Evolutionary conservation across 2,113 vertebrate genomes (phyloP), one percentile per base, ranked within the genome.

Genomic region (Menura novaehollandiae): DNA sequence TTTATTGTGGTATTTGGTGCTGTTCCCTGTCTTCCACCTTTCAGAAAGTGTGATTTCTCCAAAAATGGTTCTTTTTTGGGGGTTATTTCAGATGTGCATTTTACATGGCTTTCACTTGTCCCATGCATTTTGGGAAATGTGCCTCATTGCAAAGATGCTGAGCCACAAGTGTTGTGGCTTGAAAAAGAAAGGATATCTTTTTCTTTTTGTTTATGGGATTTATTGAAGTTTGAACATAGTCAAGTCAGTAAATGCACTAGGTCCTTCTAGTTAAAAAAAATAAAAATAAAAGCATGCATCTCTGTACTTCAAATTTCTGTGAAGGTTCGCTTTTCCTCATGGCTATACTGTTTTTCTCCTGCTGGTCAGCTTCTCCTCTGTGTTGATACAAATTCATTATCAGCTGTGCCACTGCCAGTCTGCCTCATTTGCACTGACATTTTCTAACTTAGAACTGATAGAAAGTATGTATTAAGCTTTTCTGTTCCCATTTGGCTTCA

Each of bases 401-500:
- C 64, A 35, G 22, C 63, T 46, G 9, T 80, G 22, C 64, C 7
- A 2, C 56, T 69, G 21, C 37, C 32, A 30, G 51, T 71, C 23
- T 73, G 30, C 51, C 58, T 81, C 53, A 41, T 85, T 76, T 88
- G 18, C 2, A 1, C 27, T 76, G 46, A 76, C 28, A n/a, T 63
- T 91, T 91, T 86, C 67, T 76, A 51, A 62, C 46, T 81, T 47
- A 66, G 35, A 81, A 51, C 46, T 69, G n/a, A 39, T 89, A 56
- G 39, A 84, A 93, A 66, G 11, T 35, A 43, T 64, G 11, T 72
- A 72, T 73, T 88, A 84, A 67, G 63, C 49, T 92, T 82, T 89
- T 81, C 46, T 85, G 21, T 91, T 93, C 67, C 23, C 75, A 68
- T 94, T 89, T 96, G 69, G 71, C 43, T 87, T 91, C 62, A 66